These are phyloP conservation scores for Myocastor coypus DNA, from an alignment of 2,113 vertebrate genomes.

Conservation along the genomic window DNA sequence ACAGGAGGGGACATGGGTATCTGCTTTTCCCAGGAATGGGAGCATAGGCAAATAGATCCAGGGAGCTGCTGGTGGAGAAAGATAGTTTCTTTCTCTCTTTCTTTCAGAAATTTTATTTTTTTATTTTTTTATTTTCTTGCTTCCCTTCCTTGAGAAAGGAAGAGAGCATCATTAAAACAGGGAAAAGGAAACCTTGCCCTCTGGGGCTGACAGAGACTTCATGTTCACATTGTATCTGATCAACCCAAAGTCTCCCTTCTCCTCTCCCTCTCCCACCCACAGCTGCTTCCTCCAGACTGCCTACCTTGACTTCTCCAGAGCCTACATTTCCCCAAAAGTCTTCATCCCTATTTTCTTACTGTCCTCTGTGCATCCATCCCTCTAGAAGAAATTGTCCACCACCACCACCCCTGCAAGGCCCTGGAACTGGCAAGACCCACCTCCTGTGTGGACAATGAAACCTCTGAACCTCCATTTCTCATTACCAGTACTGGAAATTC, in stretches of 20 bases:
- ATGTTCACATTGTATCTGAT: background rate
- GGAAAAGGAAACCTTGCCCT: background rate
- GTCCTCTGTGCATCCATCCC: background rate
- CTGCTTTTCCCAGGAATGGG: conserved; percentile 58
- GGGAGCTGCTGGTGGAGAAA: background rate
- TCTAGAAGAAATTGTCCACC: background rate
- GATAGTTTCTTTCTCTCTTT: background rate
- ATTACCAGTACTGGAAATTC: background rate
- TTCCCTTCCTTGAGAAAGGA: conserved; percentile 64
- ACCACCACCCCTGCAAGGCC: background rate
- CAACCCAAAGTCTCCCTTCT: background rate
- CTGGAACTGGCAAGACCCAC: background rate
- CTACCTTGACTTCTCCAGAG: background rate
- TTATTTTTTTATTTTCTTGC: background rate
- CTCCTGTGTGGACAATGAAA: background rate
- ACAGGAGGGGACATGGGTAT: background rate
- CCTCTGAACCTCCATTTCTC: background rate
- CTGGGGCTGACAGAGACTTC: background rate
- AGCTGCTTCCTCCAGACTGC: background rate
- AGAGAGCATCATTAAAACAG: background rate
- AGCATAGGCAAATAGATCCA: background rate
- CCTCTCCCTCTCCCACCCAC: background rate
- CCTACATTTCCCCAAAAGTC: background rate
- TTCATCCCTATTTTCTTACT: background rate
- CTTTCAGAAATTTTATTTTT: background rate